A percentile compares a stretch with the other conserved stretches of the same genome.
Evolutionary conservation across 2,888 invertebrate species (phyloP).

Genomic region (Tachina grossa): DNA sequence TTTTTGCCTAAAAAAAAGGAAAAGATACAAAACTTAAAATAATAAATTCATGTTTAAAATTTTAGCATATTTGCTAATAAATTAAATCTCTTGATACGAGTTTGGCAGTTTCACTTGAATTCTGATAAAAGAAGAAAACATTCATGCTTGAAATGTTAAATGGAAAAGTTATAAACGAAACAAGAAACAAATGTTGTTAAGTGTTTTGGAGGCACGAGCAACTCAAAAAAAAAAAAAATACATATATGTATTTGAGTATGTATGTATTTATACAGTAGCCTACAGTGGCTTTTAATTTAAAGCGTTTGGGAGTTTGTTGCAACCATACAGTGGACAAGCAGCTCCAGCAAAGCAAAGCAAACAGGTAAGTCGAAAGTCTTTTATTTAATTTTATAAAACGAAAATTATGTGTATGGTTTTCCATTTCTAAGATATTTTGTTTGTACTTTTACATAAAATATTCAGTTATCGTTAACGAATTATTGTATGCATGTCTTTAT

Average conservation of each 20-base stretch:
- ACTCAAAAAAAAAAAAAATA: conserved; percentile 4
- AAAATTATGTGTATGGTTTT: no score
- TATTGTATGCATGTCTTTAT: no score
- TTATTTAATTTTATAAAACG: not conserved
- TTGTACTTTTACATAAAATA: not conserved
- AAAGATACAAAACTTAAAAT: conserved; percentile 23
- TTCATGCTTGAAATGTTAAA: conserved; percentile 52
- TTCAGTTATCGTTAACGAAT: not conserved
- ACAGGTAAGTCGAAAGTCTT: conserved; percentile 22
- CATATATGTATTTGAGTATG: no score
- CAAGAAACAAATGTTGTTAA: conserved; percentile 17
- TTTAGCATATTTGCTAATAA: conserved; percentile 53
- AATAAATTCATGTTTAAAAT: conserved; percentile 61
- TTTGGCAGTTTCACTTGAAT: conserved; percentile 69
- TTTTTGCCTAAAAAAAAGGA: conserved; percentile 13
- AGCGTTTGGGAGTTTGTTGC: conserved; percentile 6
- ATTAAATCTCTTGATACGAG: conserved; percentile 51
- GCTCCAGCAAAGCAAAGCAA: not conserved
- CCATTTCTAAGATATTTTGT: not conserved
- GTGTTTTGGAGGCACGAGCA: conserved; percentile 31
- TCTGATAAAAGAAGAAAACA: conserved; percentile 50
- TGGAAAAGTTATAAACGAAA: conserved; percentile 20
- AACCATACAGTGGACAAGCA: conserved; percentile 41
- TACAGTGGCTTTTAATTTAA: conserved; percentile 11
- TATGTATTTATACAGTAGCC: conserved; percentile 13